A percentile compares a stretch with the other conserved stretches of the same genome.
Evolutionary conservation across 2,113 vertebrate genomes (phyloP).

Genomic region (Illadopsis cleaveri): DNA sequence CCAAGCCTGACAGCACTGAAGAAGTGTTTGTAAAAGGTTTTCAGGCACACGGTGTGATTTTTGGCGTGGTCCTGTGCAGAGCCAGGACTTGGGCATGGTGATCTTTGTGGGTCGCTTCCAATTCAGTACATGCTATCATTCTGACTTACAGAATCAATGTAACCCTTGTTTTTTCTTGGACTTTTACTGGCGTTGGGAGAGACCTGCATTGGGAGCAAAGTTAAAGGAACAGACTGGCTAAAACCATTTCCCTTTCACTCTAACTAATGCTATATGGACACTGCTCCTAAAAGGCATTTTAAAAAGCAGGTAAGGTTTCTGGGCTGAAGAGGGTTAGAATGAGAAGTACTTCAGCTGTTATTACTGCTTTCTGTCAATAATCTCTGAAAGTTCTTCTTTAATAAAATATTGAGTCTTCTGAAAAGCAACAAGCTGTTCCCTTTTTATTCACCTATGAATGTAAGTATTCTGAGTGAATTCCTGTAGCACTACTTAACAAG

Average conservation of each 20-base stretch:
- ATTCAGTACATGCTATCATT: neutral
- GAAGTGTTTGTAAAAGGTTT: neutral
- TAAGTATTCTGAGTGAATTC: neutral
- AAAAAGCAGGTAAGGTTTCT: neutral
- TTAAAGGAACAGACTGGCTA: neutral
- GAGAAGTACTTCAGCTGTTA: neutral
- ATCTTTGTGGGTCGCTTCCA: neutral
- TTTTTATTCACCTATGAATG: neutral
- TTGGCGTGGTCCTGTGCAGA: neutral
- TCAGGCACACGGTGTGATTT: accelerated
- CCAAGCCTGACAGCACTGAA: too few relatives aligned
- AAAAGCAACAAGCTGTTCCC: neutral
- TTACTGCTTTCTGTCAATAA: neutral
- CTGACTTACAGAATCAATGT: neutral
- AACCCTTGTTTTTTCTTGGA: neutral
- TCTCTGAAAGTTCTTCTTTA: neutral
- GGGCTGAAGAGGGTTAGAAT: neutral
- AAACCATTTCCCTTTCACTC: neutral
- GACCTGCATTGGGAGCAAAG: neutral
- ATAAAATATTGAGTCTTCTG: neutral
- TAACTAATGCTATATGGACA: neutral
- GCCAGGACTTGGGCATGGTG: neutral
- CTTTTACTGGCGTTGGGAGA: neutral
- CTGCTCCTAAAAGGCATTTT: neutral
- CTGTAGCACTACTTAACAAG: neutral